Base-by-base conservation (phyloP, 2,888 invertebrate species). In the Orthonychiurus folsomi region DNA sequence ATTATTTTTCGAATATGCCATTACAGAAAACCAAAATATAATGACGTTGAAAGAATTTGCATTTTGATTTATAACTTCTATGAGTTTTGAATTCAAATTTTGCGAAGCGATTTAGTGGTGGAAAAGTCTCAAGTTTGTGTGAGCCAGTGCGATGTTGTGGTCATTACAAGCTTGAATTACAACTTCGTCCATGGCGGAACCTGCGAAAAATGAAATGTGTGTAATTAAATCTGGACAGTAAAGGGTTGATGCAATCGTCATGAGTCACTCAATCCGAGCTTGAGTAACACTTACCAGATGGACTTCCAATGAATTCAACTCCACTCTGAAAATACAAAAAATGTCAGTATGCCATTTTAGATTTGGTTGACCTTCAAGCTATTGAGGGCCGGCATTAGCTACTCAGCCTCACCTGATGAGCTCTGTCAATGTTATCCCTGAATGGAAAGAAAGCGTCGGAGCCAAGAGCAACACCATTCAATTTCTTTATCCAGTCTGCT, bases 391-490 rank as follows among this genome's bases (percentile, higher is more conserved):
- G n/a, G n/a, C n/a, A n/a, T n/a, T n/a, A n/a, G n/a, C n/a, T n/a
- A n/a, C n/a, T n/a, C n/a, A n/a, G n/a, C n/a, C n/a, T 75, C 75
- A 94, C 94, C 85, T 90, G 84, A 70, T 83, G 81, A 56, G 95
- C 94, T 69, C 95, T 82, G 76, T 97, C 96, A 62, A 99, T 87
- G 75, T 95, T 97, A 76, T 99, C 97, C 70, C 95, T 83, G 83
- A 97, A 97, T 27, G 97, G 97, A 81, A 99, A 96, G 82, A 97
- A 99, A 0, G 96, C 97, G 79, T 99, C 97, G 0, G 96, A 96
- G 20, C 90, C 90, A 24, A 97, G 81, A 2, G 90, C 88, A 1
- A 92, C 91, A 26, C 86, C 86, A 66, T 82, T 84, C 74, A 93
- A 79, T 76, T 85, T 80, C 61, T 79, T 79, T 25, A 85, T 75